These are phyloP conservation scores for Xiphophorus birchmanni DNA, from an alignment of 2,797 vertebrate species.

Conservation along the genomic window DNA sequence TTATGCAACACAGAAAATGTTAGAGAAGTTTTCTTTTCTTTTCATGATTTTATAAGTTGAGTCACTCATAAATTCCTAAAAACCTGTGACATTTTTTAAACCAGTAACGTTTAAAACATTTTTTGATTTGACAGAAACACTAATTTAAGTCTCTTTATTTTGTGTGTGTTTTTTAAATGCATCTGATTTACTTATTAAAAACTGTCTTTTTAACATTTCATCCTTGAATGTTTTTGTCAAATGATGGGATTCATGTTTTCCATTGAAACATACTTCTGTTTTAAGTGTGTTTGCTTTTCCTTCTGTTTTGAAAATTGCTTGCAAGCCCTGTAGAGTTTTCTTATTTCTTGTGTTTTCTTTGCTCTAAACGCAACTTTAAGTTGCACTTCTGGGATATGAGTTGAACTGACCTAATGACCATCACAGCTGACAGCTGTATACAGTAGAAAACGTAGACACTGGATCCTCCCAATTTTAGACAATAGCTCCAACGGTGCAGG, in stretches of 20 bases:
- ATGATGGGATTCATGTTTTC: background rate
- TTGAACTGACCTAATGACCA: constrained; percentile 41
- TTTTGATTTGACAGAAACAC: too few relatives aligned
- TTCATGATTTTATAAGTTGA: background rate
- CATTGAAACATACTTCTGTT: background rate
- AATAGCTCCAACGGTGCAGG: constrained; percentile 44
- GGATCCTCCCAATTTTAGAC: constrained; percentile 41
- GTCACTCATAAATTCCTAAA: background rate
- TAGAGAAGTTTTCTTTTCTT: background rate
- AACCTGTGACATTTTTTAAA: background rate
- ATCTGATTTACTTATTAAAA: background rate
- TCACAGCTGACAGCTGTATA: constrained; percentile 28
- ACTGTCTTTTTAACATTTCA: background rate
- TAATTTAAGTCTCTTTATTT: background rate
- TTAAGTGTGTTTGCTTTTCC: background rate
- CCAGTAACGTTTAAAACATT: background rate
- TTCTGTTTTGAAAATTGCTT: background rate
- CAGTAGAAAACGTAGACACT: constrained; percentile 46
- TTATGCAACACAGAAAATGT: background rate
- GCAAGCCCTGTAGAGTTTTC: background rate
- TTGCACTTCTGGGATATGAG: background rate
- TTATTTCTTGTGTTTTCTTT: background rate
- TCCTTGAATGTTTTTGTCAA: background rate
- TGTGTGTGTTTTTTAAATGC: background rate
- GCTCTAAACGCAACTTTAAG: background rate